Evolutionary conservation across 2,888 invertebrate genomes (phyloP), one percentile per base, ranked within the genome.

Genomic region (Tuberolachnus salignus): DNA sequence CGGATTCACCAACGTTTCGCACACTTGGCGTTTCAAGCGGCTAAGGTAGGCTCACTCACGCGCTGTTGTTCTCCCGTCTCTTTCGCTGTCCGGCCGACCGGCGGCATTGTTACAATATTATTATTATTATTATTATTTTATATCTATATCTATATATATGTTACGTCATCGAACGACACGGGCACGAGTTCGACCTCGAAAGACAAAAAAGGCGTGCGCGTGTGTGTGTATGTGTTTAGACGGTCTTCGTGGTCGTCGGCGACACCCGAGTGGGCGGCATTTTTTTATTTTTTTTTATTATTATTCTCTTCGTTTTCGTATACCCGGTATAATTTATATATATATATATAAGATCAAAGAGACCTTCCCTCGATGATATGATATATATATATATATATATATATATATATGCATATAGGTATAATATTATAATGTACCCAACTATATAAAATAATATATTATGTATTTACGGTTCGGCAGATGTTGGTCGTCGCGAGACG

Each of bases 1-100:
- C 23, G 81, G 81, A 21, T 81, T 81, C 61, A 34, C 71, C 13
- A 80, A 81, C 67, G 70, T 81, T 19, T 81, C 81, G 66, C 73
- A 80, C 44, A 81, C 81, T n/a, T 81, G 81, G 81, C 80, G 81
- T 70, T 78, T 59, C 71, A 51, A 73, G 66, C 61, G 80, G 70
- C 34, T 81, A 80, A 64, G 72, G 70, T 55, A 80, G 23, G 69
- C 61, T n/a, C 26, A 10, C 61, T n/a, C 26, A 10, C 46, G 46
- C n/a, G 46, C 1, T 46, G 46, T 6, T 34, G 34, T 34, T 46
- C 46, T 53, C 53, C n/a, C 26, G 13, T 70, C 14, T 3, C 21
- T 19, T 42, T 16, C 19, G 53, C n/a, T 21, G 49, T 34, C 42
- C 53, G 16, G 23, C 57, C 16, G 16, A 44, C 57, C 13, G 8